A percentile compares a stretch with the other conserved stretches of the same genome.
Evolutionary conservation across 2,888 invertebrate genomes (phyloP).

Genomic region (Drosophila robusta): DNA sequence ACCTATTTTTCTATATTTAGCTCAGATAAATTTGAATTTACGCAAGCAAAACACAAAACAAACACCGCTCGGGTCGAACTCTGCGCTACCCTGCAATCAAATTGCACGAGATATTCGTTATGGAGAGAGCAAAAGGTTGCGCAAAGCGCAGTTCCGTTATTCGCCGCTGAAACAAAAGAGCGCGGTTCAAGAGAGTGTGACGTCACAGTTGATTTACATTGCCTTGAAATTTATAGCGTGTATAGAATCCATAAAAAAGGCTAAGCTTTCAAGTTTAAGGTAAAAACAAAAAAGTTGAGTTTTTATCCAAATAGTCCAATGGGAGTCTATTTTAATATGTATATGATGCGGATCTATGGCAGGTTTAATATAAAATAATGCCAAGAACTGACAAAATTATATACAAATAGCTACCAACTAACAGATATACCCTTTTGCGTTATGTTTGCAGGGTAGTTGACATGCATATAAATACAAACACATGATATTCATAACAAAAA

Average conservation of each 20-base stretch:
- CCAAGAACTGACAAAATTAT: too few relatives aligned
- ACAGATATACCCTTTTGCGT: background rate
- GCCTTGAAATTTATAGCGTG: too few relatives aligned
- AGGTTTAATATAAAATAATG: too few relatives aligned
- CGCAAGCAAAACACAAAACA: constrained; percentile 40
- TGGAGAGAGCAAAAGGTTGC: too few relatives aligned
- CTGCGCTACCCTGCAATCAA: constrained; percentile 34
- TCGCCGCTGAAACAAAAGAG: background rate
- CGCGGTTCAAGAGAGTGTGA: background rate
- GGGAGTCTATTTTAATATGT: too few relatives aligned
- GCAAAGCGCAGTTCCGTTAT: background rate
- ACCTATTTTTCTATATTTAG: constrained; percentile 67
- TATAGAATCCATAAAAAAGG: too few relatives aligned
- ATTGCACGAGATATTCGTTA: background rate
- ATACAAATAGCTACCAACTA: background rate
- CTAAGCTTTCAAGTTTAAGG: too few relatives aligned
- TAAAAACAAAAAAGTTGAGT: too few relatives aligned
- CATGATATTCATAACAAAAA: constrained; percentile 1
- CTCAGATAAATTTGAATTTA: constrained; percentile 40
- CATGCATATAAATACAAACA: background rate
- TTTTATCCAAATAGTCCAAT: too few relatives aligned
- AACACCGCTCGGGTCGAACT: constrained; percentile 22
- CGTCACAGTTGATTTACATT: background rate
- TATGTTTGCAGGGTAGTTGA: constrained; percentile 3
- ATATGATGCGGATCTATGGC: too few relatives aligned